These are phyloP conservation scores for Rhincodon typus DNA, from an alignment of 2,797 vertebrate genomes.

Conservation along the genomic window DNA sequence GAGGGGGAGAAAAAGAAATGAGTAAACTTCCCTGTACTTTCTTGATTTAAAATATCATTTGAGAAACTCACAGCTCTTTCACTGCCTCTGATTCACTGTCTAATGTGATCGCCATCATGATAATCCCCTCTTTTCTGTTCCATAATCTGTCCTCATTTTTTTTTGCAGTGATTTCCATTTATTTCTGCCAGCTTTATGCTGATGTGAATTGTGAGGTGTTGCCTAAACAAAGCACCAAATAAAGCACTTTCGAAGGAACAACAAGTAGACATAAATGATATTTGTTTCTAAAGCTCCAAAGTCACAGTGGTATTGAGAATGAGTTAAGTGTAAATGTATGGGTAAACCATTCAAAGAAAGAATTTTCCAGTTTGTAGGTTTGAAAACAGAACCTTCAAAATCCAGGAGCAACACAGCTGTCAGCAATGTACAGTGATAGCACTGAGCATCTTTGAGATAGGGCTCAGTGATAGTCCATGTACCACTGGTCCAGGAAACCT, in stretches of 20 bases:
- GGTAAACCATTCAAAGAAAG: background rate
- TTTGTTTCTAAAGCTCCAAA: background rate
- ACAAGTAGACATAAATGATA: background rate
- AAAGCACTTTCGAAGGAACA: slow-evolving; percentile 3
- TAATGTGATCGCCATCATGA: background rate
- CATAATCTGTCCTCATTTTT: background rate
- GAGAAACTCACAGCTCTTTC: background rate
- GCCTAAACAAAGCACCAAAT: background rate
- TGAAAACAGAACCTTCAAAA: background rate
- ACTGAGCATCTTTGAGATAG: no score
- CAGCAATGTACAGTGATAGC: background rate
- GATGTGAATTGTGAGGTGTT: background rate
- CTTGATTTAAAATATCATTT: background rate
- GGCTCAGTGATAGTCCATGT: no score
- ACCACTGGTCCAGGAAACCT: no score
- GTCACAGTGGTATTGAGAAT: background rate
- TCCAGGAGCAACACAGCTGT: background rate
- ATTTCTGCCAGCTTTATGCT: background rate
- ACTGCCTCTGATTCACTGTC: background rate
- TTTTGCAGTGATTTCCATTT: background rate
- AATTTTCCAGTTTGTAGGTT: background rate
- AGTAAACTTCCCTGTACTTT: background rate
- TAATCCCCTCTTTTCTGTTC: background rate
- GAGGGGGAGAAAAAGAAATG: background rate
- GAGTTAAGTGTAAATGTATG: background rate